These are phyloP conservation scores for Chloroclysta siterata DNA, from an alignment of 2,888 invertebrate species.

Conservation along the genomic window DNA sequence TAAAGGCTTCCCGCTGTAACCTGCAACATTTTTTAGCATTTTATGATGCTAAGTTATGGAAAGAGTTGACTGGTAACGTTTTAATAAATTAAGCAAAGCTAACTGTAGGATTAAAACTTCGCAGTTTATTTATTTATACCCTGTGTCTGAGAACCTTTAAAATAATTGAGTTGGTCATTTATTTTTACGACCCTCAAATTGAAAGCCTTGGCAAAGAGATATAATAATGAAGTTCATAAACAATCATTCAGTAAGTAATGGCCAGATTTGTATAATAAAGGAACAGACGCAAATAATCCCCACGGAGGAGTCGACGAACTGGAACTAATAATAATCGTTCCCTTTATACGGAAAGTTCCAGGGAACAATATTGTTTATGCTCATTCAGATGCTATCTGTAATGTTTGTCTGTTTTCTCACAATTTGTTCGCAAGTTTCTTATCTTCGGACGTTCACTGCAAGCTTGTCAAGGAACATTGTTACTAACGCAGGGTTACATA, in stretches of 20 bases:
- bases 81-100: conserved; percentile 24
- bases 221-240: conserved; percentile 33
- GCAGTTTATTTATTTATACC: conserved; percentile 16
- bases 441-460: conserved; percentile 35
- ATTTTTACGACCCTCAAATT: conserved; percentile 7
- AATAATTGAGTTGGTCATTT: conserved; percentile 4
- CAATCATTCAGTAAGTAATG: conserved; percentile 34
- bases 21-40: conserved; percentile 28
- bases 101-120: conserved; percentile 13
- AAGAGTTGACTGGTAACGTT: conserved; percentile 27
- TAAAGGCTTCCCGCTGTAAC: conserved; percentile 15
- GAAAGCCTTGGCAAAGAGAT: conserved; percentile 7
- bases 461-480: conserved; percentile 31
- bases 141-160: conserved; percentile 14
- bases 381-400: conserved; percentile 51
- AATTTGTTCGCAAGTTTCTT: conserved; percentile 48
- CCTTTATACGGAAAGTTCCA: conserved; percentile 53
- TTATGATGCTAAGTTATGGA: conserved; percentile 27
- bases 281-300: conserved; percentile 38
- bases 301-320: conserved; percentile 33
- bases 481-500: conserved; percentile 27
- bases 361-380: conserved; percentile 49
- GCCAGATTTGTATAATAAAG: conserved; percentile 36
- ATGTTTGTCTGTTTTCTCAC: conserved; percentile 47
- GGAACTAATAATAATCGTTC: conserved; percentile 55